Conservation (phyloP, 2,888 invertebrate genomes). For the Artemia sp. region DNA sequence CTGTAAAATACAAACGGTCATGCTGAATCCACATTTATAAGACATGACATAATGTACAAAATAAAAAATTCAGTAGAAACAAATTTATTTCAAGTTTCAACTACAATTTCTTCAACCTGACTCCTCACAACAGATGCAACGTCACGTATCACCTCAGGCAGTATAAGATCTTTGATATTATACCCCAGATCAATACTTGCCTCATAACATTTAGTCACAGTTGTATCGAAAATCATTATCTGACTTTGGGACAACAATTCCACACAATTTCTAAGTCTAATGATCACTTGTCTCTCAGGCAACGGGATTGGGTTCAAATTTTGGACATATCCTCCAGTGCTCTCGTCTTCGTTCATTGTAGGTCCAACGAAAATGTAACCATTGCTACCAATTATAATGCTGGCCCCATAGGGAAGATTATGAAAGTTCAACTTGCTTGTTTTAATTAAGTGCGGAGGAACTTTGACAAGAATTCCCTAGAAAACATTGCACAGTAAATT, state of each 20-base stretch:
- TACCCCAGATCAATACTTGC: conserved; percentile 58
- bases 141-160: conserved; percentile 12
- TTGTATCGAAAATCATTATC: conserved; percentile 79
- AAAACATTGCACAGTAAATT: conserved; percentile 41
- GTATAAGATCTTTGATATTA: conserved; percentile 24
- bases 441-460: conserved; percentile 77
- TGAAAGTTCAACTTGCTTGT: conserved; percentile 91
- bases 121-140: not conserved
- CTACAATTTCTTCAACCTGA: not conserved
- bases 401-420: conserved; percentile 73
- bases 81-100: conserved; percentile 4
- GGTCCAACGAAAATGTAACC: conserved; percentile 90
- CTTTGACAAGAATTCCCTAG: conserved; percentile 74
- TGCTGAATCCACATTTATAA: no score
- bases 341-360: conserved; percentile 40
- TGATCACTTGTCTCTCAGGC: conserved; percentile 65
- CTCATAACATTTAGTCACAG: conserved; percentile 74
- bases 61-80: not conserved
- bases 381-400: conserved; percentile 85
- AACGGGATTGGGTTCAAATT: conserved; percentile 47
- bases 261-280: conserved; percentile 74
- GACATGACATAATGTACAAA: no score
- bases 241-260: conserved; percentile 65
- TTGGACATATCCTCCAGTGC: conserved; percentile 55
- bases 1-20: no score